Evolutionary conservation across 2,888 invertebrate genomes (phyloP).

Genomic region (Agrotis ipsilon): DNA sequence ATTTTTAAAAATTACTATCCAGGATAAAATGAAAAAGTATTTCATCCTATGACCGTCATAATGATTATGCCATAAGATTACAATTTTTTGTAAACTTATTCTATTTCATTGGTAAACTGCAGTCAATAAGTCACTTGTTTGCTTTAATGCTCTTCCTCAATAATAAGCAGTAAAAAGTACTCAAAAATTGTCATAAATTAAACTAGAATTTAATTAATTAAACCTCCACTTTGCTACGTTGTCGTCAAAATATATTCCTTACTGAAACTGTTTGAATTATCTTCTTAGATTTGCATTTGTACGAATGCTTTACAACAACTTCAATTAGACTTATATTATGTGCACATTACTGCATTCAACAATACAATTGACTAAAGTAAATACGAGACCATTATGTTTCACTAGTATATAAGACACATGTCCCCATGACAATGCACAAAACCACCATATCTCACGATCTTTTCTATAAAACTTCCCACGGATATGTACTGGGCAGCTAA

Average conservation of each 20-base stretch:
- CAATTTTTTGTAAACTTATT: no score
- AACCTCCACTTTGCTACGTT: no score
- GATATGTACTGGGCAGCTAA: slow-evolving; percentile 42
- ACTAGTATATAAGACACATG: slow-evolving; percentile 18
- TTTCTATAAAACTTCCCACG: slow-evolving; percentile 57
- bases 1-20: no score
- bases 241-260: not conserved
- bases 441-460: slow-evolving; percentile 52
- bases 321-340: not conserved
- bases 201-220: no score
- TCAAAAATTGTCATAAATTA: no score
- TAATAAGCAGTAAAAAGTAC: no score
- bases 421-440: slow-evolving; percentile 43
- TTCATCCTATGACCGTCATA: no score
- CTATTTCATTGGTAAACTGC: no score
- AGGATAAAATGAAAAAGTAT: not conserved
- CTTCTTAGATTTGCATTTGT: not conserved
- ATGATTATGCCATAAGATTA: no score
- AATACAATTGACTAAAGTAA: slow-evolving; percentile 36
- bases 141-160: no score
- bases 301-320: not conserved
- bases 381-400: slow-evolving; percentile 17
- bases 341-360: slow-evolving; percentile 16
- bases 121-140: no score
- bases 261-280: not conserved